Evolutionary conservation across 2,888 invertebrate genomes (phyloP), one percentile per base, ranked within the genome.

Genomic region (Phaedon cochleariae): DNA sequence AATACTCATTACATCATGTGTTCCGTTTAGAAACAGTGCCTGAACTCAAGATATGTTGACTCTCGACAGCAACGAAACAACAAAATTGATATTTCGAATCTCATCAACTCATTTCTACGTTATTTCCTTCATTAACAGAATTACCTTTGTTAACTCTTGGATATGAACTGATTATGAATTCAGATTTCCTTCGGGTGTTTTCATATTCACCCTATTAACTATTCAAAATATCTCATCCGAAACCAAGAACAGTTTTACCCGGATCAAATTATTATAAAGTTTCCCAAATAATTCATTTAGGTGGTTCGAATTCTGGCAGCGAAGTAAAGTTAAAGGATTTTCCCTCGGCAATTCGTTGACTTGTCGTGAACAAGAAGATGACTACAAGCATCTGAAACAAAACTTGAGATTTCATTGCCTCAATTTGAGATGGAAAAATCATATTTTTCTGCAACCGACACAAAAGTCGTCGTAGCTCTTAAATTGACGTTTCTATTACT

Each of bases 271-370:
- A 61, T 67, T 58, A 57, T 55, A 58, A 64, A 64, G 46, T 67
- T 67, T 67, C 54, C 57, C 34, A 49, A 53, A 61, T 67, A 61
- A 64, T 64, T 64, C 64, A 64, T 67, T 61, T 67, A 64, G 63
- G 58, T 61, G 59, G 58, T 58, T 53, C 41, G 57, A 64, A 49
- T 52, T 41, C 55, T 60, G 61, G 58, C 64, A 61, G 60, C 58
- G 15, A 46, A 58, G 57, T 60, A 57, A 17, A 53, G 45, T 58
- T 53, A 34, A n/a, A 17, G 49, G 45, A 29, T 48, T 60, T 52
- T 57, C 45, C 57, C 26, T 18, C 12, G 26, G 45, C 22, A 57
- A 9, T 55, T 18, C 20, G 20, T 22, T 15, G 41, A 55, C 20
- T 55, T 29, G 22, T n/a, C 45, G 18, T 15, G 29, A 45, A 57